Percentiles rank a stretch among this genome's conserved stretches.
Evolutionary conservation across 1,140 invertebrate species (phyloP).

Genomic region (Portunus trituberculatus): DNA sequence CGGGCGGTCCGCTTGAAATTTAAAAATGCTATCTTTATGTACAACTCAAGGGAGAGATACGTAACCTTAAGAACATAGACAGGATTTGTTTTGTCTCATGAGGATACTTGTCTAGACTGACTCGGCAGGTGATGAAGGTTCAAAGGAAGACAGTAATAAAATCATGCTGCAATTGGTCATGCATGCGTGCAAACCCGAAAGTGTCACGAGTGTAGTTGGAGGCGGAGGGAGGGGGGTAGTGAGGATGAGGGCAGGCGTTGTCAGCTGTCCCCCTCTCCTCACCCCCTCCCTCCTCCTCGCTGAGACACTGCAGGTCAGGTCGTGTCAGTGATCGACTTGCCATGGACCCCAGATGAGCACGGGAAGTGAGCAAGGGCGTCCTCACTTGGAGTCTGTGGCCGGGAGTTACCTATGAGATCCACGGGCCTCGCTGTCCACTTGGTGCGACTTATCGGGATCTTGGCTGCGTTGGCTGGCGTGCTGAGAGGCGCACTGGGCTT

Average conservation of each 20-base stretch:
- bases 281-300: neutral
- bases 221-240: neutral
- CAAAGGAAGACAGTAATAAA: neutral
- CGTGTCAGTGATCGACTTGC: neutral
- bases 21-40: conserved; percentile 64
- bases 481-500: neutral
- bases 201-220: neutral
- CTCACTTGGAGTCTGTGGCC: neutral
- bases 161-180: conserved; percentile 43
- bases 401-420: neutral
- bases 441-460: neutral
- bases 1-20: conserved; percentile 73
- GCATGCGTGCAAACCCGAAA: conserved; percentile 37
- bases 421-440: neutral
- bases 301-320: conserved; percentile 16
- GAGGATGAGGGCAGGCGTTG: neutral
- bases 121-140: neutral
- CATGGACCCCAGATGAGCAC: neutral
- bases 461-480: neutral
- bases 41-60: conserved; percentile 41
- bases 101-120: conserved; percentile 11
- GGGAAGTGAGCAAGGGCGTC: neutral
- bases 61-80: conserved; percentile 17
- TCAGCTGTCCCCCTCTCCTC: neutral
- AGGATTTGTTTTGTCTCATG: neutral